Percentiles rank a stretch among this genome's conserved stretches.
Evolutionary conservation across 2,113 vertebrate species (phyloP).

Genomic region (Anolis carolinensis): DNA sequence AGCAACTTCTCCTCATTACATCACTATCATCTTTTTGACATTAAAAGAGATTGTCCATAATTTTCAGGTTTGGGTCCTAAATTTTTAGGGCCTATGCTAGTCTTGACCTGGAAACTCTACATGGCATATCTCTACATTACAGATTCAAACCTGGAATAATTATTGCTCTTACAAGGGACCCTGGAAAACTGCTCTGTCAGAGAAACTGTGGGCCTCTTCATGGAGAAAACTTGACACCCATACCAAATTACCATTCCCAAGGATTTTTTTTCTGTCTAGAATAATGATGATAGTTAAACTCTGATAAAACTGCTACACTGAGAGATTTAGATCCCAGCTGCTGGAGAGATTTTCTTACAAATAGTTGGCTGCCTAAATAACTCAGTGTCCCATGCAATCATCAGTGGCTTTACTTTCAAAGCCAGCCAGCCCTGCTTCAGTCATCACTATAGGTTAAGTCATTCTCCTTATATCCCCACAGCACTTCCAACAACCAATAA

Average conservation of each 20-base stretch:
- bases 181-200: background rate
- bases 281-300: background rate
- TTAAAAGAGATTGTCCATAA: too few species aligned
- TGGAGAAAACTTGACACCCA: background rate
- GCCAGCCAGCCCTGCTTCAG: slow-evolving; percentile 45
- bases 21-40: too few species aligned
- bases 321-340: slow-evolving; percentile 63
- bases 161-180: background rate
- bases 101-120: too few species aligned
- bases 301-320: slow-evolving; percentile 35
- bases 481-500: slow-evolving; percentile 48
- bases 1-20: too few species aligned
- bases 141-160: background rate
- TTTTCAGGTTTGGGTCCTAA: too few species aligned
- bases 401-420: slow-evolving; percentile 54
- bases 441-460: slow-evolving; percentile 39
- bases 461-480: slow-evolving; percentile 27
- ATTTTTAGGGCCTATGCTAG: too few species aligned
- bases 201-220: background rate
- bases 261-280: background rate
- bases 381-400: slow-evolving; percentile 41
- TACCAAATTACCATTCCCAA: background rate
- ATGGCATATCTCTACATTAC: background rate
- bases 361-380: slow-evolving; percentile 61
- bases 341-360: slow-evolving; percentile 64